phyloP scores from a whole-genome alignment of 2,797 vertebrate genomes.

The Eptatretus atami region DNA sequence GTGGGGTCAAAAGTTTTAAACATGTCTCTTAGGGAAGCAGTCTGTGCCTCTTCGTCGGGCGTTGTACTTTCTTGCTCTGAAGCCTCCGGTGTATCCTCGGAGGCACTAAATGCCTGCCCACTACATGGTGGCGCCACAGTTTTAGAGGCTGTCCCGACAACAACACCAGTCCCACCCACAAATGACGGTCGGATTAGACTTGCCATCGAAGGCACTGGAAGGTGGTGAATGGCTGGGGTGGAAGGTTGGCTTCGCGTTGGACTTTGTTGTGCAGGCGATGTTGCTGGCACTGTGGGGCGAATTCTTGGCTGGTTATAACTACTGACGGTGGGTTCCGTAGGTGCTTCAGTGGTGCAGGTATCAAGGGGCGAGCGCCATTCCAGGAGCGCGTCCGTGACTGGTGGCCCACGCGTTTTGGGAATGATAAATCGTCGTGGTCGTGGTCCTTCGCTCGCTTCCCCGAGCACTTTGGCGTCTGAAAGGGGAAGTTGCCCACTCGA shows the following conservation, averaged over 20 bases:
- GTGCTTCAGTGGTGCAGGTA: not conserved
- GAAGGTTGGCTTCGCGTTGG: constrained; percentile 12
- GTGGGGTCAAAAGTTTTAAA: constrained; percentile 92
- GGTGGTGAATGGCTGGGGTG: constrained; percentile 32
- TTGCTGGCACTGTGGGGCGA: constrained; percentile 20
- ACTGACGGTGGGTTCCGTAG: constrained; percentile 35
- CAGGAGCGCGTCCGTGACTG: not conserved
- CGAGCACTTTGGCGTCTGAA: constrained; percentile 13
- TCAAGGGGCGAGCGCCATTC: constrained; percentile 1
- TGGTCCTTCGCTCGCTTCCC: not conserved
- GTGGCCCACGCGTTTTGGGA: not conserved
- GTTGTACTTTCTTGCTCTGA: constrained; percentile 15
- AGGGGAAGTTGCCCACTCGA: constrained; percentile 19
- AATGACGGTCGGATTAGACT: constrained; percentile 13
- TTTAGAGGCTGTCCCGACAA: constrained; percentile 13
- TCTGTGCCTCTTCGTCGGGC: constrained; percentile 29
- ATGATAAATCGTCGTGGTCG: not conserved
- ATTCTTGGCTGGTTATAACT: constrained; percentile 62
- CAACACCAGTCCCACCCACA: constrained; percentile 22
- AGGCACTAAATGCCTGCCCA: constrained; percentile 24
- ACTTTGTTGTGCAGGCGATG: not conserved
- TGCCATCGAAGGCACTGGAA: constrained; percentile 45
- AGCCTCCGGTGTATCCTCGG: constrained; percentile 43
- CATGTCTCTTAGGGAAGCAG: constrained; percentile 62
- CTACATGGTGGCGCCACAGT: constrained; percentile 14